Percentiles rank a stretch among this genome's conserved stretches.
These are phyloP conservation scores for Tipula vernalis DNA, from an alignment of 2,888 invertebrate genomes.

Conservation along the genomic window DNA sequence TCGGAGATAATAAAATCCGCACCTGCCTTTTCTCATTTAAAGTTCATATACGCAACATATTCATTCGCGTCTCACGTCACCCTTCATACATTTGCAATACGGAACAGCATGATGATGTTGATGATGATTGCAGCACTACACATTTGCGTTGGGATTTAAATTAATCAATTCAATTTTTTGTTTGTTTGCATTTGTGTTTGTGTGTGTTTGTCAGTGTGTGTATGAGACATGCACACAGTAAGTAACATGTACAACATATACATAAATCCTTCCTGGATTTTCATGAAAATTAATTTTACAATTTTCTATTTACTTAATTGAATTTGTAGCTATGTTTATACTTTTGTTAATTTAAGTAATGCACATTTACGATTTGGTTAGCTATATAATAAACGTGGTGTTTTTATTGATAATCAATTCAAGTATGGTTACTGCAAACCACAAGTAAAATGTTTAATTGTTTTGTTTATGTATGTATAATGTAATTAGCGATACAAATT, in stretches of 20 bases:
- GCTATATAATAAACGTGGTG: background rate
- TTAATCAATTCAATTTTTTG: background rate
- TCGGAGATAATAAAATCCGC: background rate
- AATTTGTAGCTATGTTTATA: background rate
- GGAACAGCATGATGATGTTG: background rate
- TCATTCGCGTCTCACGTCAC: background rate
- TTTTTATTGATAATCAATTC: background rate
- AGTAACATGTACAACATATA: background rate
- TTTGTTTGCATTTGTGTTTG: background rate
- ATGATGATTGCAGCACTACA: background rate
- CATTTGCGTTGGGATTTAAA: background rate
- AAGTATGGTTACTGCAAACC: background rate
- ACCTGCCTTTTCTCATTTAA: background rate
- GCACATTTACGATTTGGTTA: background rate
- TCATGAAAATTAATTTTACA: background rate
- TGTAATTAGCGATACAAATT: background rate
- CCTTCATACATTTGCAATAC: background rate
- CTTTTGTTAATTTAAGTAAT: background rate
- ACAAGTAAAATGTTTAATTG: background rate
- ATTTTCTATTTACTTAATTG: background rate
- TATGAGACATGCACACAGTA: background rate
- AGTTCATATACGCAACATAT: background rate
- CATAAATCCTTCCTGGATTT: background rate
- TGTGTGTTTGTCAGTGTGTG: background rate
- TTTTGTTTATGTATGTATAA: background rate